Base-by-base conservation (phyloP, 1,140 invertebrate species). In the Cyphomyrmex costatus region DNA sequence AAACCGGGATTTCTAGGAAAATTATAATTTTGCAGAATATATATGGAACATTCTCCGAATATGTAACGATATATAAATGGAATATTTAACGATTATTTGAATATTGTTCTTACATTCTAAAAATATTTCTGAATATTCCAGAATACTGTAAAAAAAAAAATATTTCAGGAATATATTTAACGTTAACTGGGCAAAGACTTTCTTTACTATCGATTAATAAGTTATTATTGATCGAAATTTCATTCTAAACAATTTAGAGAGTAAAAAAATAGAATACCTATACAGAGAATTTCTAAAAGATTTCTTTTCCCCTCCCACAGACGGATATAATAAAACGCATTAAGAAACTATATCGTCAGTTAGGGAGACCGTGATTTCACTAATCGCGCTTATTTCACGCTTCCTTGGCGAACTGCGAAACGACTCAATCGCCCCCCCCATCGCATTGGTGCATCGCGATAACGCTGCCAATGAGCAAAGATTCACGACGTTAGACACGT, bases 391-490 rank as follows among this genome's bases (percentile, higher is more conserved):
- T 49, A 33, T 86, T 83, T 61, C 68, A 73, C 60, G 79, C 73
- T 60, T 79, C 82, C 56, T 68, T 51, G 68, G 36, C 21, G 46
- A 16, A 82, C 19, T 60, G 60, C 56, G 12, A 10, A 24, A 80
- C 46, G 70, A 63, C 71, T 63, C 42, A 21, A 46, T 65, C 71
- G 73, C 42, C 82, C 58, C 58, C 42, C 82, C 58, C 58, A 49
- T 76, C 42, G 79, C 10, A n/a, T 30, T 63, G 33, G 74, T 27
- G 80, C 16, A 85, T 56, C 36, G 80, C 46, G 88, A 89, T 89
- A 89, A 88, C 71, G 56, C 16, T 58, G n/a, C 76, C 87, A 76
- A 88, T 88, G 74, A 79, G 78, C 73, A 53, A 70, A 53, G 58
- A 89, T 86, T 61, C 68, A 27, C 53, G 71, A 51, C 46, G 24